Evolutionary conservation across 2,888 invertebrate species (phyloP).

Genomic region (Thecocarcelia acutangulata): DNA sequence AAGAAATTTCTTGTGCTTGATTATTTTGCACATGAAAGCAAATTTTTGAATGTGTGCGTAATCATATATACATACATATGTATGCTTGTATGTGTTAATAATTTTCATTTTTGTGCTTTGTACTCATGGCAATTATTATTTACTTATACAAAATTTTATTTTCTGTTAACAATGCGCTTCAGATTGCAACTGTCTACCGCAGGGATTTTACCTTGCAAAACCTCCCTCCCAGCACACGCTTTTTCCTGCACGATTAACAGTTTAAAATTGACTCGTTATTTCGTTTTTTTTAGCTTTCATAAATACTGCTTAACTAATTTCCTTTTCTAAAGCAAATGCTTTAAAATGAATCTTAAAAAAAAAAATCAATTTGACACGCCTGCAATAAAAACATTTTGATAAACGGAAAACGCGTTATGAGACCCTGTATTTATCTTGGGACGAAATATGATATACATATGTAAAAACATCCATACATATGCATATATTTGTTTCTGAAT

Average conservation of each 20-base stretch:
- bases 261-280: slow-evolving; percentile 10
- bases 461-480: background rate
- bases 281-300: slow-evolving; percentile 15
- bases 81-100: background rate
- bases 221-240: slow-evolving; percentile 7
- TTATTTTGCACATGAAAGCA: slow-evolving; percentile 50
- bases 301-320: slow-evolving; percentile 46
- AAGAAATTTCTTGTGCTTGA: slow-evolving; percentile 1
- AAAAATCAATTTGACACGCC: slow-evolving; percentile 35
- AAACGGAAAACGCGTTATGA: slow-evolving; percentile 18
- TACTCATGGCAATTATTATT: slow-evolving; percentile 21
- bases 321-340: slow-evolving; percentile 16
- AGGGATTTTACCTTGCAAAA: slow-evolving; percentile 36
- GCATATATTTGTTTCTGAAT: background rate
- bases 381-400: slow-evolving; percentile 22
- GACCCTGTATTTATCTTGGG: slow-evolving; percentile 23
- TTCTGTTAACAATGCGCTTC: slow-evolving; percentile 2
- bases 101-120: slow-evolving; percentile 5
- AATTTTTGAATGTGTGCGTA: background rate
- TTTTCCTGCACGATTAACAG: slow-evolving; percentile 2
- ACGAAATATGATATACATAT: slow-evolving; percentile 55
- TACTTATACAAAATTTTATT: background rate
- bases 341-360: slow-evolving; percentile 6
- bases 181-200: slow-evolving; percentile 36
- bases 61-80: background rate